A percentile compares a stretch with the other conserved stretches of the same genome.
Conservation (phyloP, 2,797 vertebrate genomes). For the Macropodus opercularis region DNA sequence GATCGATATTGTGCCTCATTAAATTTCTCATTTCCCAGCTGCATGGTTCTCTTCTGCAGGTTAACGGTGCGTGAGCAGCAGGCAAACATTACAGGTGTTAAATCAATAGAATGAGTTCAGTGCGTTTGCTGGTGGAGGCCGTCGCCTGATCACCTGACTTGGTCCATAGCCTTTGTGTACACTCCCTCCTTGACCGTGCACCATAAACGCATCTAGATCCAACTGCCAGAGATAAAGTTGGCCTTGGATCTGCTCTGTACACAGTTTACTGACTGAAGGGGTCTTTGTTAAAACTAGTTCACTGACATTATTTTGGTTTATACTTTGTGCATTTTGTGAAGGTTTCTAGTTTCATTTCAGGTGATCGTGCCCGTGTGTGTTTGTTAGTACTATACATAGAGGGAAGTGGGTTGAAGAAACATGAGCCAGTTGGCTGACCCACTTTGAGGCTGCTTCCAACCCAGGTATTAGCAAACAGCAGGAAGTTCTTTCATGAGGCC, state of each 20-base stretch:
- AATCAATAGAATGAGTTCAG: neutral
- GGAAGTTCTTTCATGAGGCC: neutral
- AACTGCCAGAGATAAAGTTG: no score
- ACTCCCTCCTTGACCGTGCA: neutral
- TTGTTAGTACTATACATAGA: neutral
- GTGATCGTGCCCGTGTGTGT: neutral
- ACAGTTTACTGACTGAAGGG: neutral
- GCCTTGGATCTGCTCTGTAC: neutral
- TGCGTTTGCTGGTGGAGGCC: no score
- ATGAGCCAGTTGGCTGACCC: constrained; percentile 3
- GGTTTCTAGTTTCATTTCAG: neutral
- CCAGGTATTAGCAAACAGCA: neutral
- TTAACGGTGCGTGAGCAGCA: neutral
- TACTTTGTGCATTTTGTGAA: neutral
- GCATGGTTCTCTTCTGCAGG: no score
- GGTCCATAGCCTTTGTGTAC: neutral
- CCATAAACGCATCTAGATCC: neutral
- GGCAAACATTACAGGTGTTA: neutral
- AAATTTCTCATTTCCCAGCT: no score
- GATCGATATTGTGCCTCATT: no score
- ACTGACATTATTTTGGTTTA: no score
- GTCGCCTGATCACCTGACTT: neutral
- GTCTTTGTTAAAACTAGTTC: no score
- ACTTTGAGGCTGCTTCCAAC: neutral
- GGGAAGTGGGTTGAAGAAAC: neutral